Evolutionary conservation across 2,888 invertebrate species (phyloP), one percentile per base, ranked within the genome.

Genomic region (Gisinianus flammeolus): DNA sequence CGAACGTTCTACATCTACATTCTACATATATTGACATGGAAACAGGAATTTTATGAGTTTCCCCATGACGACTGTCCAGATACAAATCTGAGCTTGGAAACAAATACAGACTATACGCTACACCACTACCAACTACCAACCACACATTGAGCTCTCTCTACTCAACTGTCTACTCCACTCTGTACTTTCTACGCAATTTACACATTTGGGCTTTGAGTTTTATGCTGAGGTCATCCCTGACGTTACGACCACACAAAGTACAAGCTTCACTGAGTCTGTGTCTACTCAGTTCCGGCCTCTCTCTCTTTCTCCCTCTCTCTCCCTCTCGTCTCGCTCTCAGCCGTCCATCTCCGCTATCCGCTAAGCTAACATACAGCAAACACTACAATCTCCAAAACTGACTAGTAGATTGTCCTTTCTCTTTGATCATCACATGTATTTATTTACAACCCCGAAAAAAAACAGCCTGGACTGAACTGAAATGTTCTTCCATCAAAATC

Each of bases 341-440:
- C n/a, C n/a, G n/a, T n/a, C n/a, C n/a, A n/a, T n/a, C n/a, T n/a
- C n/a, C n/a, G n/a, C n/a, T n/a, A n/a, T n/a, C n/a, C n/a, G n/a
- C n/a, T n/a, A n/a, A n/a, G n/a, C n/a, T n/a, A n/a, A n/a, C n/a
- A n/a, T n/a, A n/a, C n/a, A n/a, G n/a, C n/a, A n/a, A n/a, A n/a
- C n/a, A n/a, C n/a, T n/a, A n/a, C n/a, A n/a, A n/a, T n/a, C n/a
- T n/a, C n/a, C 54, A 54, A 54, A n/a, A 54, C 54, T 5, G 54
- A 54, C 54, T 54, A 54, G 19, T n/a, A 54, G 54, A 54, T 54
- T 54, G 16, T 54, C 54, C 54, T 54, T 54, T 54, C 54, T 54
- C 54, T 54, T 54, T 54, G 54, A 54, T 54, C 54, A 44, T 44
- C 44, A 10, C 44, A 54, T 54, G 54, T 54, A 54, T 54, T 54